Percentiles rank a stretch among this genome's conserved stretches.
Evolutionary conservation across 1,140 invertebrate species (phyloP).

Genomic region (Thrips palmi): DNA sequence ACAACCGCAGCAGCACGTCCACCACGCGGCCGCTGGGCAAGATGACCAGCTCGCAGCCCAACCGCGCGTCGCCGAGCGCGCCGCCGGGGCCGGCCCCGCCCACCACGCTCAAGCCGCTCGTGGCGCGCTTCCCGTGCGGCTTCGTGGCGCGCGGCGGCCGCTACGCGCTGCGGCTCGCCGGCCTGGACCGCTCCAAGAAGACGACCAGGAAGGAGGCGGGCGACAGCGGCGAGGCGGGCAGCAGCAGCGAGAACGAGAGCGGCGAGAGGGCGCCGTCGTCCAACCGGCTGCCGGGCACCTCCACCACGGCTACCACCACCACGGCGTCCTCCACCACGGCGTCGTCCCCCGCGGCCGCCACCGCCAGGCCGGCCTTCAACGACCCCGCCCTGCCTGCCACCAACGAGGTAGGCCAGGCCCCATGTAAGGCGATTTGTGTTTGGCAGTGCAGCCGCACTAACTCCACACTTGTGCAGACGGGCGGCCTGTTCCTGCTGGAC

Average conservation of each 20-base stretch:
- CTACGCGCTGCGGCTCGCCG: slow-evolving; percentile 17
- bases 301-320: no score
- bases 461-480: slow-evolving; percentile 3
- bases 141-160: slow-evolving; percentile 45
- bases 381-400: slow-evolving; percentile 23
- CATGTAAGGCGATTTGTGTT: not conserved
- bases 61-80: not conserved
- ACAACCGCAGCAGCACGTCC: not conserved
- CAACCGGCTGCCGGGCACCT: no score
- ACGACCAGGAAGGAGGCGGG: slow-evolving; percentile 1
- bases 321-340: no score
- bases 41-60: not conserved
- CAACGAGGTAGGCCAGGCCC: slow-evolving; percentile 25
- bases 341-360: no score
- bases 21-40: not conserved
- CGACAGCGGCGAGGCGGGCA: slow-evolving; percentile 1
- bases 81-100: slow-evolving; percentile 6
- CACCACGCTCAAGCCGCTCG: slow-evolving; percentile 9
- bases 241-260: not conserved
- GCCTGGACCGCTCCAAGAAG: not conserved
- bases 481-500: slow-evolving; percentile 36
- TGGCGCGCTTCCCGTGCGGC: slow-evolving; percentile 41
- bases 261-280: not conserved
- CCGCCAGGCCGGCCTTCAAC: slow-evolving; percentile 17
- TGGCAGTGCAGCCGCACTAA: not conserved